Evolutionary conservation across 2,113 vertebrate genomes (phyloP), one percentile per base, ranked within the genome.

Genomic region (Psilopsiagon aurifrons): DNA sequence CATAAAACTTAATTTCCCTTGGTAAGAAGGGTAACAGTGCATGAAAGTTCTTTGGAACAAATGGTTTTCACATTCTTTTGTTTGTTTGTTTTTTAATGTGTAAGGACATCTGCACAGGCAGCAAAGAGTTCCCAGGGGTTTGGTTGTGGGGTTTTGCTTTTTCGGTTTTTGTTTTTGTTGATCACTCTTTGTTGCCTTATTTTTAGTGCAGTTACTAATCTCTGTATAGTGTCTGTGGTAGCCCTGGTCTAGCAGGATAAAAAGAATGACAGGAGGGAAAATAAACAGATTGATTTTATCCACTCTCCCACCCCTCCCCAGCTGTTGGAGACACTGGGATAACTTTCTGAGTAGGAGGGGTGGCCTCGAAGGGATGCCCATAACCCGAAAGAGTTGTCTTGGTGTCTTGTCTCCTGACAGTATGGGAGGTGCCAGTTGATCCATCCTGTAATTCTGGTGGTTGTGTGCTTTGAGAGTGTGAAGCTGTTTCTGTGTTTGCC

Each of bases 301-400:
- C 41, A 39, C 14, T 17, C 4, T 8, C 10, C 11, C 6, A 4
- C 15, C 4, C 0, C 0, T 4, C 33, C 3, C 4, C 9, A 47
- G 15, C 17, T 59, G 7, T 8, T 89, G 15, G 13, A 17, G 49
- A 6, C 13, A 11, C 11, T 7, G 20, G 23, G 35, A 52, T 8
- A 39, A 33, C 77, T 66, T 43, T 41, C 10, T 55, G 29, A 43
- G 20, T 33, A 29, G 64, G 41, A 91, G 17, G 3, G 5, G 7
- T 60, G 44, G 13, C 44, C 18, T 64, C 0, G 17, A 51, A 86
- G 17, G 47, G 31, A 22, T 41, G 5, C 22, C 31, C 12, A 3
- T 59, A 64, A 47, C 29, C 9, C 1, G 0, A 25, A 75, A 35
- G 63, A 69, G 4, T 24, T 52, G 25, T 57, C 14, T 33, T 17